phyloP scores from a whole-genome alignment of 2,113 vertebrate genomes.

The Macroglossus sobrinus region DNA sequence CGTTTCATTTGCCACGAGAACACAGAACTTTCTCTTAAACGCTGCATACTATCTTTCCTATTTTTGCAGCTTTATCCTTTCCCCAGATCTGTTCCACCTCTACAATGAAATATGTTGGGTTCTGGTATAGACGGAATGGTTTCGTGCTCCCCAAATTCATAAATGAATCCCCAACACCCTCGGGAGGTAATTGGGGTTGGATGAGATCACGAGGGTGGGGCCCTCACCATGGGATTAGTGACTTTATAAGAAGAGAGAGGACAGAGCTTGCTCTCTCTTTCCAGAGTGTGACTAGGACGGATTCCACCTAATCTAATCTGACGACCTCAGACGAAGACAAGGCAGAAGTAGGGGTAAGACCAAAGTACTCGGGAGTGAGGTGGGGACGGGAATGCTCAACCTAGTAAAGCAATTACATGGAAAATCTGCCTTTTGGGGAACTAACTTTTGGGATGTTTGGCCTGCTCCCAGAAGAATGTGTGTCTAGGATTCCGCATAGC shows the following conservation, averaged over 20 bases:
- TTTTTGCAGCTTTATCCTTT: background rate
- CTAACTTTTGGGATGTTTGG: background rate
- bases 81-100: background rate
- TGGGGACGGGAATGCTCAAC: rapidly evolving
- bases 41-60: background rate
- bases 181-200: too few relatives aligned
- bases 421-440: background rate
- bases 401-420: background rate
- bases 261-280: background rate
- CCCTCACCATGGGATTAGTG: background rate
- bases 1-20: background rate
- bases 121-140: background rate
- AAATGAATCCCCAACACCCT: background rate
- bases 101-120: background rate
- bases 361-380: background rate
- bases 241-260: background rate
- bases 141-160: background rate
- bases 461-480: background rate
- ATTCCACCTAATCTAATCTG: background rate
- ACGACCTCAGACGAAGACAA: background rate
- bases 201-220: too few relatives aligned
- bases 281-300: background rate
- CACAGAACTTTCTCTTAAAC: background rate
- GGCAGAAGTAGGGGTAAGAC: background rate
- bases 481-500: background rate